Base-by-base conservation (phyloP, 2,113 vertebrate genomes). In the Ardeotis arabs region DNA sequence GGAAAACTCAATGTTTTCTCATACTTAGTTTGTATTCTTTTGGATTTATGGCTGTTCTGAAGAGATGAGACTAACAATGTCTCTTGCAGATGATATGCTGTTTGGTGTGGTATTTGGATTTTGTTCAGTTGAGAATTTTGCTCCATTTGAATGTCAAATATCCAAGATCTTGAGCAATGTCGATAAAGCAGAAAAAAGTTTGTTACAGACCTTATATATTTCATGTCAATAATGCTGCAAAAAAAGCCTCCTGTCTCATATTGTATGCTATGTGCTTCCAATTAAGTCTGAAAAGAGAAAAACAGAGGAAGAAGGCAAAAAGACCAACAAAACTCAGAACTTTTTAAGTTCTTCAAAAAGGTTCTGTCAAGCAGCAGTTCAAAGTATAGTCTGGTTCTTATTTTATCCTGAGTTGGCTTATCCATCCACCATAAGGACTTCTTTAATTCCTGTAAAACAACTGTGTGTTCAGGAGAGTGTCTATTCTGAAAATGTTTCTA, bases 401-500 rank as follows among this genome's bases (percentile, higher is more conserved):
- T 96, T 96, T 96, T 95, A 96, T 96, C 95, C 16, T 3, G 41
- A 96, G 91, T 91, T 96, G 96, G 96, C 95, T 97, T 97, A 87
- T 82, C 93, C 87, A 87, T 95, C 94, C 69, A 93, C 94, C 95
- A 95, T 96, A 97, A 97, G 96, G 95, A 84, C 89, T 95, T 81
- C 95, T 96, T 95, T 92, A 96, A 93, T 97, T 96, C 89, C 92
- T 96, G 96, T 96, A 93, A 95, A 96, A 97, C 95, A 96, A 96
- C 96, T 96, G 96, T 95, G 93, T 96, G 96, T 82, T 97, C 96
- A 97, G 96, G 91, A 95, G 89, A 96, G 53, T 89, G 89, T 94
- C 96, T 96, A 96, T 96, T 96, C 96, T 95, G 96, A 97, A 97
- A 95, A 96, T 82, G 96, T 96, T 95, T 95, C 95, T 96, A 96